Evolutionary conservation across 2,888 invertebrate species (phyloP), one percentile per base, ranked within the genome.

Genomic region (Itoplectis maculator): DNA sequence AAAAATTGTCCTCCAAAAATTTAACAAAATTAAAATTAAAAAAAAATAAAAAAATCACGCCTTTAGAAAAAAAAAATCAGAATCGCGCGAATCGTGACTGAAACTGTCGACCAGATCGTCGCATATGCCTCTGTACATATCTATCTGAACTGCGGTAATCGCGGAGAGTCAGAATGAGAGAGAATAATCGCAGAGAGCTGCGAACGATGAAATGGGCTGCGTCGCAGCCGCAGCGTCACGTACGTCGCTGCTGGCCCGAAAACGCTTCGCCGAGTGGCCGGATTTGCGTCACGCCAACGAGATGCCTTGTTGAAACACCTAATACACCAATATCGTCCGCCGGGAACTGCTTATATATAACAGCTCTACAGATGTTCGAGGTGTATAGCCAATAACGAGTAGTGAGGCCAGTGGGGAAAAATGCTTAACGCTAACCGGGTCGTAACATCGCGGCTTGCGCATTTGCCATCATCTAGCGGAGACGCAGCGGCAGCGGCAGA

Each of bases 261-360:
- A 79, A 70, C 66, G 3, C 3, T 20, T 66, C 63, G 40, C 68
- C 79, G 82, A 85, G 84, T 84, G 83, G 77, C 81, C 83, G 85
- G 86, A 84, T 86, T 85, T 85, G 80, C 85, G 84, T 85, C 85
- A 85, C 81, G 56, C 72, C 63, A 70, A 81, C 82, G 42, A 66
- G 72, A 83, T 77, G 75, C 77, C 69, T 81, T 40, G 76, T 68
- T 79, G 76, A 73, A 83, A 81, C 82, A 79, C 65, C 76, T 73
- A 45, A 70, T 70, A 70, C 29, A 56, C 56, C 56, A 45, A 40
- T 59, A 59, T 15, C 42, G 42, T 45, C n/a, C n/a, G n/a, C n/a
- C 15, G 70, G n/a, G 15, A 0, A 4, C 8, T 18, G 23, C 23
- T 15, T 59, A 59, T 29, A 59, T 29, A 23, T 15, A 45, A 69